A percentile compares a stretch with the other conserved stretches of the same genome.
Conservation (phyloP, 35 echinoderm and acorn worm genomes). For the Strongylocentrotus purpuratus region DNA sequence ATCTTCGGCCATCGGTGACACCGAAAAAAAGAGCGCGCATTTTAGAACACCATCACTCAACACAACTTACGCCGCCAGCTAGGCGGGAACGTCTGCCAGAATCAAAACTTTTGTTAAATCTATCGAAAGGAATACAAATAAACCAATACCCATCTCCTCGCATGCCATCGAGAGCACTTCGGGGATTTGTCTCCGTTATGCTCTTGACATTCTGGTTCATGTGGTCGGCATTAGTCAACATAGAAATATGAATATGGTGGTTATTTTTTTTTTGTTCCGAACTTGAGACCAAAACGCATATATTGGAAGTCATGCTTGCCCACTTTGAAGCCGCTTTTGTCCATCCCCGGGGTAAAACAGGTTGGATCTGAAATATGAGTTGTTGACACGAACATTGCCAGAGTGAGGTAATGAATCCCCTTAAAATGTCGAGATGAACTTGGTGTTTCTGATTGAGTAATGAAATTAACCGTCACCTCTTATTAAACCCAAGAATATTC, state of each 20-base stretch:
- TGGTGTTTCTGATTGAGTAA: not conserved
- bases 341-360: not conserved
- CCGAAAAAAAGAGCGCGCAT: not conserved
- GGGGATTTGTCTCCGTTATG: not conserved
- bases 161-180: not conserved
- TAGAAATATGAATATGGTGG: not conserved
- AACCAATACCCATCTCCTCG: not conserved
- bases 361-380: not conserved
- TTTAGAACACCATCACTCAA: not conserved
- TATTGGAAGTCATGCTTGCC: not conserved
- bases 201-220: not conserved
- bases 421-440: not conserved
- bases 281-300: not conserved
- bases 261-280: not conserved
- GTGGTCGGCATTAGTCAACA: not conserved
- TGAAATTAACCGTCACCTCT: not conserved
- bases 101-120: not conserved
- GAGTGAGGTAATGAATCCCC: not conserved
- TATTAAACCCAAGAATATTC: not conserved
- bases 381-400: not conserved
- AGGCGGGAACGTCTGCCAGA: not conserved
- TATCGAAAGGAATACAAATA: not conserved
- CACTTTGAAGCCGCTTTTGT: not conserved
- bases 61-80: not conserved
- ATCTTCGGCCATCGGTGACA: not conserved